Evolutionary conservation across 2,797 vertebrate genomes (phyloP), one percentile per base, ranked within the genome.

Genomic region (Paratrypauchen microcephalus): DNA sequence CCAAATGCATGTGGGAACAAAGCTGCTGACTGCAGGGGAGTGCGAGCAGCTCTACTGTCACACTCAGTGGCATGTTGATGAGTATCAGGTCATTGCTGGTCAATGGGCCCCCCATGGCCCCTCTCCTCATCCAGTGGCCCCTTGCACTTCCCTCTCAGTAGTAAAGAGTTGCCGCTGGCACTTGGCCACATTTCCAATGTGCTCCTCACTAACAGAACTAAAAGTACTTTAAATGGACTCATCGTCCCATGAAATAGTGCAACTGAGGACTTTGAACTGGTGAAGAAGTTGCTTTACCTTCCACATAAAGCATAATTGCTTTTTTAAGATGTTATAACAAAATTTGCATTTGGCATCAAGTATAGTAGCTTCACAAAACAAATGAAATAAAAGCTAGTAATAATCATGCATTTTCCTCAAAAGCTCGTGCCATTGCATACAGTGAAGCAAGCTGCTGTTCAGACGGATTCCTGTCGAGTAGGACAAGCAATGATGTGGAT

Each of bases 381-480:
- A n/a, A 55, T 55, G 6, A 36, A 16, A 7, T 50, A 24, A 48
- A 26, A 9, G 6, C 13, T n/a, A 32, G 12, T 55, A 66, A 66
- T 23, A 23, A 16, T 15, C 3, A 32, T 23, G 23, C 7, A 15
- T 66, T 23, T 62, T 21, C 50, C 24, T 56, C 48, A 0, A 68
- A 67, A 98, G 96, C 96, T 55, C 95, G 96, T 76, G 96, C 95
- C 58, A 93, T 96, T 62, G 96, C 96, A 67, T 97, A 95, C 4
- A 92, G 90, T 76, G 94, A 95, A 66, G 90, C 90, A 1, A 92
- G 81, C 70, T 97, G 96, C 81, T 96, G 96, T 55, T 91, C 93
- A 12, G 95, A 95, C 3, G 93, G 92, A 71, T 67, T 93, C 54
- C 92, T 88, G 54, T 68, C 85, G 0, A 70, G 86, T 5, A 96